A percentile compares a stretch with the other conserved stretches of the same genome.
Evolutionary conservation across 2,113 vertebrate species (phyloP).

Genomic region (Hirundichthys speculiger): DNA sequence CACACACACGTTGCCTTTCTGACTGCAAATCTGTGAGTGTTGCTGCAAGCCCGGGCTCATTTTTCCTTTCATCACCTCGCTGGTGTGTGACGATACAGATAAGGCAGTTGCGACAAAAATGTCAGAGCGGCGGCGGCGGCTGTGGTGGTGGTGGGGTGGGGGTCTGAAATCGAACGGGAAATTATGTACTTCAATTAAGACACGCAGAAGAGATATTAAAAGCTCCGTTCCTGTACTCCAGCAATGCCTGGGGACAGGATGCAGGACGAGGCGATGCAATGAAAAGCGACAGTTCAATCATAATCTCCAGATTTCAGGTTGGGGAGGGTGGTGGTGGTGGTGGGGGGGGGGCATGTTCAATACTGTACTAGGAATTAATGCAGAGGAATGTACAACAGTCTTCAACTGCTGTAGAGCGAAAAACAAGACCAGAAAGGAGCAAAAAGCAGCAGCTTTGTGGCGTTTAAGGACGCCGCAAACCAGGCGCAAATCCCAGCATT

Average conservation of each 20-base stretch:
- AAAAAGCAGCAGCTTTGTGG: constrained; percentile 3
- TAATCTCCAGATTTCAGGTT: constrained; percentile 38
- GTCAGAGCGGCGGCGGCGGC: too few relatives aligned
- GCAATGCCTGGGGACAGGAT: constrained; percentile 65
- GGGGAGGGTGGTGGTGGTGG: constrained; percentile 8
- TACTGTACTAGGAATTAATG: constrained; percentile 58
- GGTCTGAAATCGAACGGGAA: constrained; percentile 72
- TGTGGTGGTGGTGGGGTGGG: too few relatives aligned
- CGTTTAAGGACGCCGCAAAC: not conserved
- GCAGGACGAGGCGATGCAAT: constrained; percentile 53
- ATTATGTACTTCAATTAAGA: constrained; percentile 81
- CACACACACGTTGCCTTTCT: too few relatives aligned
- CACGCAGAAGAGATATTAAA: constrained; percentile 71
- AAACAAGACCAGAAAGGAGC: not conserved
- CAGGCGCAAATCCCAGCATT: constrained; percentile 12
- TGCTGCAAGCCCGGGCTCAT: constrained; percentile 13
- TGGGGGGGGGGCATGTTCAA: constrained; percentile 45
- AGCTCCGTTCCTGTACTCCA: constrained; percentile 52
- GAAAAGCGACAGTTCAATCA: constrained; percentile 75
- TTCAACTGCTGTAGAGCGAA: constrained; percentile 23
- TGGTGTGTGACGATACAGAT: constrained; percentile 76
- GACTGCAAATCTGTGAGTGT: constrained; percentile 25
- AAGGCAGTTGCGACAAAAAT: constrained; percentile 74
- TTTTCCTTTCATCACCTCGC: constrained; percentile 69
- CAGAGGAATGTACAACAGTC: constrained; percentile 57